A percentile compares a stretch with the other conserved stretches of the same genome.
phyloP scores from a whole-genome alignment of 2,113 vertebrate genomes.

The Dolichotis patagonum region DNA sequence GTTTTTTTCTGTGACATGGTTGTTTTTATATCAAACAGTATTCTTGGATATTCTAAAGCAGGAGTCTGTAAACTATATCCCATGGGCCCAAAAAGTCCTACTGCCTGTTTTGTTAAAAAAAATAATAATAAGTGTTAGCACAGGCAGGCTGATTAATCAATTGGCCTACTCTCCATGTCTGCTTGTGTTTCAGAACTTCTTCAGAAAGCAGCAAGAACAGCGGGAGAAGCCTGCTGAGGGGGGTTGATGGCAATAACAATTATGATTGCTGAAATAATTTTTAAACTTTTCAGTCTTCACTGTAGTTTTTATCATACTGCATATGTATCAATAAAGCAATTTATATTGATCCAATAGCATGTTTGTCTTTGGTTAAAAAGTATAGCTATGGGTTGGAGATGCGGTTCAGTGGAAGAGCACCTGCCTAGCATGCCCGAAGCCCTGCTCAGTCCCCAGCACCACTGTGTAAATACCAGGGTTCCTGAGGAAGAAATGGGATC shows the following conservation, averaged over 20 bases:
- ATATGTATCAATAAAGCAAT: not conserved
- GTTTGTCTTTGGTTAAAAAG: conserved; percentile 20
- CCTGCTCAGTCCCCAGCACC: not conserved
- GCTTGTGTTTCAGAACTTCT: not conserved
- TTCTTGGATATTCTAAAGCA: not conserved
- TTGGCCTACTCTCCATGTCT: not conserved
- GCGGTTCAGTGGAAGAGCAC: not conserved
- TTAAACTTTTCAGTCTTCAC: not conserved
- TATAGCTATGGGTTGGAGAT: not conserved
- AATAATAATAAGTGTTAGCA: not conserved
- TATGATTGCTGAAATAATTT: not conserved
- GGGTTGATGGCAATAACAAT: not conserved
- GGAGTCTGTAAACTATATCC: not conserved
- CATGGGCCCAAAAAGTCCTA: not conserved
- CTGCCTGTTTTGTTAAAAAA: not conserved
- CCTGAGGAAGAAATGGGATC: not conserved
- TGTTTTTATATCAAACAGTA: conserved; percentile 23
- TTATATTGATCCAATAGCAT: not conserved
- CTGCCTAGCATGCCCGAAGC: not conserved
- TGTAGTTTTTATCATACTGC: not conserved
- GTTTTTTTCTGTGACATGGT: not conserved
- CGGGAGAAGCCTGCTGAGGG: not conserved
- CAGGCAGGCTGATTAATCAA: not conserved
- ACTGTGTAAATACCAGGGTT: not conserved
- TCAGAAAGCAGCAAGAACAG: not conserved